phyloP scores from a whole-genome alignment of 2,888 invertebrate species.

The Lagria hirta region DNA sequence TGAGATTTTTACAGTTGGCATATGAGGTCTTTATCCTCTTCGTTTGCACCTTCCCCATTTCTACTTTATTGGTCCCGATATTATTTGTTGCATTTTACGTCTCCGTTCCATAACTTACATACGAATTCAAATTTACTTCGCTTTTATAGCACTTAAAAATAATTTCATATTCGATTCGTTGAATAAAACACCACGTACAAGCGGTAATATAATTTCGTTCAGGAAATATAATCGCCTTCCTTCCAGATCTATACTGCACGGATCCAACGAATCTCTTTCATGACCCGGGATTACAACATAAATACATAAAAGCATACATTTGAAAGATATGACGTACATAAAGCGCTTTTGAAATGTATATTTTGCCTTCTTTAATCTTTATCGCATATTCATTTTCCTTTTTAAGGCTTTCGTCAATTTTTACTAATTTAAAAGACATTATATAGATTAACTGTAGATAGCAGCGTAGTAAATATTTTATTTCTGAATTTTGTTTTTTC shows the following conservation, averaged over 20 bases:
- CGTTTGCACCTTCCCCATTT: too few relatives aligned
- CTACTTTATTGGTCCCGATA: slow-evolving; percentile 5
- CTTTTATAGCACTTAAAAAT: slow-evolving; percentile 5
- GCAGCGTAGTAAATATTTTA: too few relatives aligned
- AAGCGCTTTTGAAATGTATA: slow-evolving; percentile 18
- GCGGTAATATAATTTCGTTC: slow-evolving; percentile 24
- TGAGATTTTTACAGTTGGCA: too few relatives aligned
- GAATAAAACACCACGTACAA: slow-evolving; percentile 14
- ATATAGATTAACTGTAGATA: too few relatives aligned
- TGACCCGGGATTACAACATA: slow-evolving; percentile 26
- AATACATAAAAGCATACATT: slow-evolving; percentile 25
- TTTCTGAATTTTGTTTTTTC: slow-evolving; percentile 12
- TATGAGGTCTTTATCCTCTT: too few relatives aligned
- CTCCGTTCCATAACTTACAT: slow-evolving; percentile 7
- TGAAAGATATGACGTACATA: slow-evolving; percentile 14
- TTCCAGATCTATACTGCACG: slow-evolving; percentile 16
- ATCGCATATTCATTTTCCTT: slow-evolving; percentile 18
- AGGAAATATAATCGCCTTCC: slow-evolving; percentile 26
- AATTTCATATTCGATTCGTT: slow-evolving; percentile 13
- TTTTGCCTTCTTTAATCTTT: slow-evolving; percentile 4
- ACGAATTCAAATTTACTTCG: slow-evolving; percentile 13
- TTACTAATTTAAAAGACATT: slow-evolving; percentile 3
- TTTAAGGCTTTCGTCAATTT: slow-evolving; percentile 11
- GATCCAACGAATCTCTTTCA: slow-evolving; percentile 27
- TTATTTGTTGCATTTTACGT: slow-evolving; percentile 3